Evolutionary conservation across 2,797 vertebrate genomes (phyloP), one percentile per base, ranked within the genome.

Genomic region (Neolamprologus multifasciatus): DNA sequence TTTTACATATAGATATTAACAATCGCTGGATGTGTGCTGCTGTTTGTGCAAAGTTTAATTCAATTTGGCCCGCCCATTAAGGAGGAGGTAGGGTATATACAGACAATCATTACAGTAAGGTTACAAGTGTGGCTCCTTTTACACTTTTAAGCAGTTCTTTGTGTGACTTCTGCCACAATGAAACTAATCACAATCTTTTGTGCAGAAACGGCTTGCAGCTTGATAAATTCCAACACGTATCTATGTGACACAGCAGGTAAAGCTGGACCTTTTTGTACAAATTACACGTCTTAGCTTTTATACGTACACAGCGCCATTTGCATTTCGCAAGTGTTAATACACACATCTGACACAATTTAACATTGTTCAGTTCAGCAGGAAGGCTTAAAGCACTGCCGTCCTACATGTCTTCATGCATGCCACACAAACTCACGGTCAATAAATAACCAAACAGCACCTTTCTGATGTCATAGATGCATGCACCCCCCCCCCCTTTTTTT

Each of bases 21-120:
- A 64, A 38, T n/a, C 4, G 10, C 10, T 64, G 31, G 17, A 38
- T 21, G 33, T 21, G 19, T 67, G 7, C 33, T 38, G 62, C 0
- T 67, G 33, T 67, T 38, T 8, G 33, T 67, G 33, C 33, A 67
- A 38, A 67, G 0, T 17, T 57, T 31, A 29, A 57, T 57, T 57
- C 23, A 57, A 9, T 17, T 29, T 57, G 14, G 1, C 26, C 8
- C 14, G 1, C 0, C 55, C 55, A 31, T 57, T 29, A 57, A 31
- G 26, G 55, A 6, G 55, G 26, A 4, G 0, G 2, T 57, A 57
- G 14, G 55, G 55, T 31, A 29, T 0, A 62, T 33, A 19, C 29
- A 33, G 29, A 62, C 57, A 10, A 19, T 19, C 16, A 6, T 19
- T 31, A 62, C 29, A 62, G 16, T 62, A 33, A 19, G 6, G 17